A percentile compares a stretch with the other conserved stretches of the same genome.
These are phyloP conservation scores for Paralvinella palmiformis DNA, from an alignment of 1,140 invertebrate genomes.

Conservation along the genomic window DNA sequence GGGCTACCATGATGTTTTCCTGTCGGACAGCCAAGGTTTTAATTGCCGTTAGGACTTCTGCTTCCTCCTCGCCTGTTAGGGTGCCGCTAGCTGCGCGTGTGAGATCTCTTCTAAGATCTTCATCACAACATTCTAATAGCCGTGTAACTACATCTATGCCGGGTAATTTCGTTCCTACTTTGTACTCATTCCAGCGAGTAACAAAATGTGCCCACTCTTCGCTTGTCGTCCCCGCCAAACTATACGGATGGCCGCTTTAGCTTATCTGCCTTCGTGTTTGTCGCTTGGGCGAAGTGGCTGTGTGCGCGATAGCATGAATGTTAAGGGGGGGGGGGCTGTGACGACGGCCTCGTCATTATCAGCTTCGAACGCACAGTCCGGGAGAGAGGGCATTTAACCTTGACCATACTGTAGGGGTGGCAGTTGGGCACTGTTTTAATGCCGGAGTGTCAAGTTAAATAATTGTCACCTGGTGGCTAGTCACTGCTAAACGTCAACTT, in stretches of 20 bases:
- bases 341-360: background rate
- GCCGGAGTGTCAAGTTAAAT: too few relatives aligned
- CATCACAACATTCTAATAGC: constrained; percentile 26
- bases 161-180: constrained; percentile 16
- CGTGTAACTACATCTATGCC: constrained; percentile 20
- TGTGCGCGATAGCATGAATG: background rate
- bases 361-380: too few relatives aligned
- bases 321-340: background rate
- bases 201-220: constrained; percentile 5
- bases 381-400: too few relatives aligned
- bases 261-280: background rate
- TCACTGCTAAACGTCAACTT: too few relatives aligned
- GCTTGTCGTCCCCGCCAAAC: too few relatives aligned
- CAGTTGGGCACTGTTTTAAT: too few relatives aligned
- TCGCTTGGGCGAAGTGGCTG: background rate
- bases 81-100: constrained; percentile 19
- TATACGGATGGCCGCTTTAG: background rate
- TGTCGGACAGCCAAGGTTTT: constrained; percentile 20
- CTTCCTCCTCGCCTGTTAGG: constrained; percentile 16
- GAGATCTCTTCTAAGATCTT: constrained; percentile 19
- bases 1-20: constrained; percentile 26
- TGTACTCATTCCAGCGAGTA: constrained; percentile 17
- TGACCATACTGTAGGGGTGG: too few relatives aligned
- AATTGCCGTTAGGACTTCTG: constrained; percentile 22
- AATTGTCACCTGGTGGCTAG: too few relatives aligned